phyloP scores from a whole-genome alignment of 2,888 invertebrate genomes.

The Zeuzera pyrina region DNA sequence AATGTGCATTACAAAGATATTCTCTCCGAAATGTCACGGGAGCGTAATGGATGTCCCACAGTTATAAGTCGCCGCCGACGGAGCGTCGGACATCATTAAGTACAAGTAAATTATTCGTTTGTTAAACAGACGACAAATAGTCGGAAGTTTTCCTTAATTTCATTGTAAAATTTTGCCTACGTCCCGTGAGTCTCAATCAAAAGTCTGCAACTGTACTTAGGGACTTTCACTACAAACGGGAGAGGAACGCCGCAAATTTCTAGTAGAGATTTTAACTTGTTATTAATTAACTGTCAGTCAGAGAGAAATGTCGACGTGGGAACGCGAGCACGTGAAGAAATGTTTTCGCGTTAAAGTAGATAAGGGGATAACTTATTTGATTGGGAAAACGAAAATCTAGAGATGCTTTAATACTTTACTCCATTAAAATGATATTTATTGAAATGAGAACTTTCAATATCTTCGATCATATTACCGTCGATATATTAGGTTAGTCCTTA shows the following conservation, averaged over 20 bases:
- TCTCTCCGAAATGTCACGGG: constrained; percentile 29
- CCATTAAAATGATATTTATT: too few species aligned
- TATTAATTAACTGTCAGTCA: constrained; percentile 44
- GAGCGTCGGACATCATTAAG: constrained; percentile 31
- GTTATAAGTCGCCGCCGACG: constrained; percentile 33
- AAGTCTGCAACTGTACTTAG: constrained; percentile 41
- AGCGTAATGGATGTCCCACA: constrained; percentile 38
- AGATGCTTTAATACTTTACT: too few species aligned
- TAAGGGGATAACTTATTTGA: constrained; percentile 28
- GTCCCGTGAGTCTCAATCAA: constrained; percentile 35
- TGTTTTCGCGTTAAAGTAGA: constrained; percentile 30
- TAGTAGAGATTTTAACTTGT: constrained; percentile 35
- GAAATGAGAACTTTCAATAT: too few species aligned
- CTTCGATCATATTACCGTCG: too few species aligned
- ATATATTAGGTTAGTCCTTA: too few species aligned
- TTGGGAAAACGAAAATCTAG: too few species aligned
- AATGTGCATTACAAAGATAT: constrained; percentile 29
- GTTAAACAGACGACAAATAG: constrained; percentile 17
- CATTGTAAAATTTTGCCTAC: constrained; percentile 12
- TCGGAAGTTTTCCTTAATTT: constrained; percentile 17
- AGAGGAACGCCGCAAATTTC: constrained; percentile 23
- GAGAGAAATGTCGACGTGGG: constrained; percentile 26
- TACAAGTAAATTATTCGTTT: constrained; percentile 33
- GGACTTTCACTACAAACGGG: constrained; percentile 31
- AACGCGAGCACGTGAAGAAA: constrained; percentile 32